Conservation (phyloP, 2,888 invertebrate genomes). For the Corythucha ciliata region DNA sequence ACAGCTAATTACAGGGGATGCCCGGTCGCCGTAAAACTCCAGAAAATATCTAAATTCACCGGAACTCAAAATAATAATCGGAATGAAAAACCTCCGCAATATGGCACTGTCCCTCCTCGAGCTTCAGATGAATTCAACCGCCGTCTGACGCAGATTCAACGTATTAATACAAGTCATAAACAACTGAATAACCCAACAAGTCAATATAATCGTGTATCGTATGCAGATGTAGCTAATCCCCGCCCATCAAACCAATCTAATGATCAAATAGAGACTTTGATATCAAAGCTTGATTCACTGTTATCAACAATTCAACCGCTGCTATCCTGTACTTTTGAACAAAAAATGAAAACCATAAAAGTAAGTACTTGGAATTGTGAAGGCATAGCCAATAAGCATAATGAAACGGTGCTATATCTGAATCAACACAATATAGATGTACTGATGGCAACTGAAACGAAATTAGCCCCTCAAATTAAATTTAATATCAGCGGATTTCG, state of each 20-base stretch:
- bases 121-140: conserved; percentile 12
- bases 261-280: too few species aligned
- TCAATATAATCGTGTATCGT: background rate
- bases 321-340: conserved; percentile 1
- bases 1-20: conserved; percentile 22
- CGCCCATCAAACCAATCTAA: too few species aligned
- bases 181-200: background rate
- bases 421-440: conserved; percentile 8
- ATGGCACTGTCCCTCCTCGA: too few species aligned
- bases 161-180: background rate
- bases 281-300: too few species aligned
- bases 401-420: background rate
- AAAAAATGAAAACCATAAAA: background rate
- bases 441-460: conserved; percentile 9
- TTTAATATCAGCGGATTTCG: conserved; percentile 6
- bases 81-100: background rate
- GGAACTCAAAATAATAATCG: background rate
- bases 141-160: conserved; percentile 9
- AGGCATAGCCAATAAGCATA: conserved; percentile 1
- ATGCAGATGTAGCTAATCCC: background rate
- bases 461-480: conserved; percentile 7
- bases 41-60: conserved; percentile 4
- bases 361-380: conserved; percentile 2
- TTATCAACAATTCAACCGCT: background rate
- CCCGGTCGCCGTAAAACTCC: conserved; percentile 11